Evolutionary conservation across 2,113 vertebrate genomes (phyloP).

Genomic region (Talpa occidentalis): DNA sequence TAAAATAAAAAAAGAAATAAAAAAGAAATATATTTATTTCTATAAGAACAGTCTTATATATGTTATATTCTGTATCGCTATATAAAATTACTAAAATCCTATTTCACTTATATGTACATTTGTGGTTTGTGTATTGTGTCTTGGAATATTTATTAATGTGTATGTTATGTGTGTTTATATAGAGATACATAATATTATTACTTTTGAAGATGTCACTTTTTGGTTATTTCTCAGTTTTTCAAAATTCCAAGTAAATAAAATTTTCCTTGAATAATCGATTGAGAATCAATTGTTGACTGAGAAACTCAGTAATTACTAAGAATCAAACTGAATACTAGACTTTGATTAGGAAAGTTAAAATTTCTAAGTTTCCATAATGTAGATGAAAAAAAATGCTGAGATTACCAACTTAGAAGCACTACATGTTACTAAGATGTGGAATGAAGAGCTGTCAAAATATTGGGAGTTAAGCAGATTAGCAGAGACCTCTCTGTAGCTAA

Average conservation of each 20-base stretch:
- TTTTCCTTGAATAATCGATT: not conserved
- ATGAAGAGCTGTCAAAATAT: not conserved
- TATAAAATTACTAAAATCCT: not conserved
- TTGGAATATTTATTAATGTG: not conserved
- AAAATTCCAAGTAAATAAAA: not conserved
- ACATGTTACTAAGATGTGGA: not conserved
- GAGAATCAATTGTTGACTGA: too few species aligned
- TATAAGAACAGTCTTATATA: not conserved
- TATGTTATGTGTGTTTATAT: not conserved
- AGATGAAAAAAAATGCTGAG: not conserved
- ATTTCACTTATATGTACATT: not conserved
- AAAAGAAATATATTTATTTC: constrained; percentile 14
- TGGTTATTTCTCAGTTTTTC: not conserved
- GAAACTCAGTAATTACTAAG: too few species aligned
- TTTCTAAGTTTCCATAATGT: not conserved
- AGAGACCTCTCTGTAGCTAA: not conserved
- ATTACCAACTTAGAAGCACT: not conserved
- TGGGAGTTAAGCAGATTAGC: not conserved
- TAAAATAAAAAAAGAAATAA: too few species aligned
- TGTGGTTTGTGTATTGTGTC: not conserved
- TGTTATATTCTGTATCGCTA: not conserved
- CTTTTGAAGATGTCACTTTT: not conserved
- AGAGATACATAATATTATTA: not conserved
- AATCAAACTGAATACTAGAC: not conserved
- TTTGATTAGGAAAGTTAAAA: not conserved